Evolutionary conservation across 2,797 vertebrate species (phyloP), one percentile per base, ranked within the genome.

Genomic region (Otus scops): DNA sequence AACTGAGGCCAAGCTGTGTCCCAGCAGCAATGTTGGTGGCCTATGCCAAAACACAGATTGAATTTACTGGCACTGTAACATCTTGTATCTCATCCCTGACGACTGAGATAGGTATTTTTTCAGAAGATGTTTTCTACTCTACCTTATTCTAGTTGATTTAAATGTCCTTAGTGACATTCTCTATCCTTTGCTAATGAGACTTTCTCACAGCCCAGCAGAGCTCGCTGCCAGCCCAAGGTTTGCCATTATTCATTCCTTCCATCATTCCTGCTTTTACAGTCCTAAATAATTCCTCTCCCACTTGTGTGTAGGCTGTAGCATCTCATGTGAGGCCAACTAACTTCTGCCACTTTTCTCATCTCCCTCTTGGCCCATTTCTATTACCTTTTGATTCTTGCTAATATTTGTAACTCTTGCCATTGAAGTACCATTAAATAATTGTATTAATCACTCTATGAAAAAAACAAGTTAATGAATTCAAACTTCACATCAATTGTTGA

Each of bases 221-320:
- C 51, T 95, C 24, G 9, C 43, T 79, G 50, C 69, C 80, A 94
- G 57, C 32, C 67, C 73, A 68, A 54, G 38, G 64, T 86, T 92
- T 95, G 69, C n/a, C 45, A 24, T 95, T 86, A 73, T 88, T 90
- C 34, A 79, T 69, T 94, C 56, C 63, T 93, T 68, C 63, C 82
- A 59, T 61, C 89, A 43, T 53, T 75, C 53, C 47, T 47, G 53
- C 50, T 85, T 76, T 87, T 73, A 78, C 0, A 1, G 71, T 50
- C 56, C 47, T 56, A 57, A 67, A 51, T 54, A 92, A 87, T 87
- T 88, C 71, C 56, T 91, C 73, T 93, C 83, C 28, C 43, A 34
- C 48, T 80, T 77, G 34, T 0, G 11, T 69, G 41, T n/a, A 84
- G 43, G 39, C 54, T 90, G 28, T 75, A 47, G 65, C 0, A 1